These are phyloP conservation scores for Nysson spinosus DNA, from an alignment of 2,888 invertebrate species.

Conservation along the genomic window DNA sequence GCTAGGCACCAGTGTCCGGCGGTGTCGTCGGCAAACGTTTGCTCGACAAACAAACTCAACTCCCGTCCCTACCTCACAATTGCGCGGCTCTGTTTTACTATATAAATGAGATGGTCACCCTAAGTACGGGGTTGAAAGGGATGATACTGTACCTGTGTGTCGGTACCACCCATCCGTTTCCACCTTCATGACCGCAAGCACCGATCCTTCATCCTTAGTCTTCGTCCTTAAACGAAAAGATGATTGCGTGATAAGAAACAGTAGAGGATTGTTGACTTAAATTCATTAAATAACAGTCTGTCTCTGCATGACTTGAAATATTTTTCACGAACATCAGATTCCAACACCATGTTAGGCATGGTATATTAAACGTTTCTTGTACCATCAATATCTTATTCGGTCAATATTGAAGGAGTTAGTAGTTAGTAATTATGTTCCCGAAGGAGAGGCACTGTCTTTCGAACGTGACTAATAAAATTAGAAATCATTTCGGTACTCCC, in stretches of 20 bases:
- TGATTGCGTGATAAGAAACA: constrained; percentile 41
- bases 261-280: constrained; percentile 14
- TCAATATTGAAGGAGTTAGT: too few species aligned
- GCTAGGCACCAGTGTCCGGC: constrained; percentile 75
- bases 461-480: too few species aligned
- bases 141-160: constrained; percentile 61
- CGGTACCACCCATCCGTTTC: constrained; percentile 51
- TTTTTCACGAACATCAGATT: too few species aligned
- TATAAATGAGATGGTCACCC: constrained; percentile 71
- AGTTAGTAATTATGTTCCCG: too few species aligned
- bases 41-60: constrained; percentile 76
- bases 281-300: too few species aligned
- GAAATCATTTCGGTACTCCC: neutral
- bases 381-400: too few species aligned
- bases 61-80: constrained; percentile 61
- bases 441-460: too few species aligned
- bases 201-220: constrained; percentile 57
- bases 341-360: too few species aligned
- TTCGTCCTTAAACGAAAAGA: constrained; percentile 30
- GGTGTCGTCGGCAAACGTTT: constrained; percentile 78
- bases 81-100: constrained; percentile 69
- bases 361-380: too few species aligned
- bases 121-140: constrained; percentile 66
- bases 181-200: constrained; percentile 57
- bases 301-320: too few species aligned